Evolutionary conservation across 2,888 invertebrate genomes (phyloP).

Genomic region (Drosophila paramelanica): DNA sequence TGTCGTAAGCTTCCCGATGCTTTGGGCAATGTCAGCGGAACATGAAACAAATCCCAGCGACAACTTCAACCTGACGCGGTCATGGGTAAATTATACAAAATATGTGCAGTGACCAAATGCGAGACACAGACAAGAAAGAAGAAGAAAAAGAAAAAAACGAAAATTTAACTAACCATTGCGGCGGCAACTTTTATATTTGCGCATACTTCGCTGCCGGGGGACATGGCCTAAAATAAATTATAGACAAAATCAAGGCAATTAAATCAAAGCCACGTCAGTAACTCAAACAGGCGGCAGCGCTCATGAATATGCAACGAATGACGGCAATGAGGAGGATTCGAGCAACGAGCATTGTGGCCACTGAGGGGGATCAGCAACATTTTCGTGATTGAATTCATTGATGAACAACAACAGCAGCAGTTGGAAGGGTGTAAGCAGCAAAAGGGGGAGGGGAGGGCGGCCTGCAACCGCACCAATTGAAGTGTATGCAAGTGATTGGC

Average conservation of each 20-base stretch:
- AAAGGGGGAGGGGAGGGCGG: not conserved
- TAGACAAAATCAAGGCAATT: conserved; percentile 73
- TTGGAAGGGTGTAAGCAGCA: not conserved
- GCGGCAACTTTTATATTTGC: conserved; percentile 20
- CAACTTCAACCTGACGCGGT: conserved; percentile 32
- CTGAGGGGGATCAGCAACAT: conserved; percentile 48
- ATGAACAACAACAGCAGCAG: conserved; percentile 62
- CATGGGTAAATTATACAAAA: conserved; percentile 46
- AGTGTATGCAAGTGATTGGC: conserved; percentile 76
- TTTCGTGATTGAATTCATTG: conserved; percentile 78
- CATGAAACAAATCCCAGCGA: conserved; percentile 37
- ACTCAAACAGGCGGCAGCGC: conserved; percentile 62
- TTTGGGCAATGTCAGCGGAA: not conserved
- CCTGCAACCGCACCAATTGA: conserved; percentile 48
- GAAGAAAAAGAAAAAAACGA: not conserved
- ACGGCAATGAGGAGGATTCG: conserved; percentile 40
- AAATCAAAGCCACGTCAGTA: conserved; percentile 74
- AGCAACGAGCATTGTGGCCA: conserved; percentile 20
- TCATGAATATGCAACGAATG: conserved; percentile 70
- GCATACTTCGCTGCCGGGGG: conserved; percentile 21
- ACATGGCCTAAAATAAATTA: conserved; percentile 67
- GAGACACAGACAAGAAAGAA: conserved; percentile 7
- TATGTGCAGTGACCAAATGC: conserved; percentile 34
- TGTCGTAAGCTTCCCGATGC: conserved; percentile 11
- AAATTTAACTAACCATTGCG: conserved; percentile 10